These are phyloP conservation scores for Unio pictorum DNA, from an alignment of 2,888 invertebrate genomes.

Conservation along the genomic window DNA sequence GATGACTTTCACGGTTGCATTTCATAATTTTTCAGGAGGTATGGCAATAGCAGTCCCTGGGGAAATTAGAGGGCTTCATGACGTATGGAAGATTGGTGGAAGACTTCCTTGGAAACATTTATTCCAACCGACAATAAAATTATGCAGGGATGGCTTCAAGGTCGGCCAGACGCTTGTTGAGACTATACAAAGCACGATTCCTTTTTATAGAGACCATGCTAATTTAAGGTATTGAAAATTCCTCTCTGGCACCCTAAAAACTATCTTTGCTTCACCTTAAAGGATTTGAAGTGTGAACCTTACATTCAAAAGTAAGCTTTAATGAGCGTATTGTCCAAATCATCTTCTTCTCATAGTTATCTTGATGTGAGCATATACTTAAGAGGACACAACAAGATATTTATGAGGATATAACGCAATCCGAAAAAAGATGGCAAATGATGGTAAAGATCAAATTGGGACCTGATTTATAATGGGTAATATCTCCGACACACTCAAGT, in stretches of 20 bases:
- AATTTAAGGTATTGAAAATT: background rate
- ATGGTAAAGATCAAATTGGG: no score
- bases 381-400: no score
- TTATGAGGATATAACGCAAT: no score
- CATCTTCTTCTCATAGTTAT: no score
- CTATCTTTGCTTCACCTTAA: no score
- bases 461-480: no score
- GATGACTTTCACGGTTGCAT: background rate
- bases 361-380: no score
- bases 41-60: conserved; percentile 88
- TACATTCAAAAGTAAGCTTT: background rate
- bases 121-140: conserved; percentile 83
- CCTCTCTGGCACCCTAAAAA: background rate
- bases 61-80: conserved; percentile 88
- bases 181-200: conserved; percentile 4
- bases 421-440: no score
- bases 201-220: background rate
- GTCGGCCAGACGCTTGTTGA: conserved; percentile 14
- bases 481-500: no score
- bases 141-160: conserved; percentile 81
- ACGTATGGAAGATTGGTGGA: conserved; percentile 82
- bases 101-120: conserved; percentile 83
- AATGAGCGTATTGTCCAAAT: no score
- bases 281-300: background rate
- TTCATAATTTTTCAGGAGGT: conserved; percentile 49